These are phyloP conservation scores for Buphagus erythrorhynchus DNA, from an alignment of 2,797 vertebrate species.

Conservation along the genomic window DNA sequence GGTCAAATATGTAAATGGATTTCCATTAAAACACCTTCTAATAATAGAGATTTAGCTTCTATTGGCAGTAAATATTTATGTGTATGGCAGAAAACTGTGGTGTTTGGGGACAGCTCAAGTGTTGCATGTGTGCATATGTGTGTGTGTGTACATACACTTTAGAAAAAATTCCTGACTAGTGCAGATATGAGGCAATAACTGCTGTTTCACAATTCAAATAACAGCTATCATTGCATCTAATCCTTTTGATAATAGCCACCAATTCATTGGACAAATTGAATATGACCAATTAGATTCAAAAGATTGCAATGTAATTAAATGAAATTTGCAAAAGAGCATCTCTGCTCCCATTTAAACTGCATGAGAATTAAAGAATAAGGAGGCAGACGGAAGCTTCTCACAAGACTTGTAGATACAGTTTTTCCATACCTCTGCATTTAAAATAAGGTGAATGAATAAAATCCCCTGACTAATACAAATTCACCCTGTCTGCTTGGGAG, in stretches of 20 bases:
- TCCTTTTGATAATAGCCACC: not conserved
- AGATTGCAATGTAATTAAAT: not conserved
- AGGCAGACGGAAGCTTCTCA: not conserved
- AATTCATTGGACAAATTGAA: not conserved
- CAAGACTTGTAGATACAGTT: not conserved
- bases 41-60: not conserved
- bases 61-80: not conserved
- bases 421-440: slow-evolving; percentile 11
- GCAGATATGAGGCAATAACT: not conserved
- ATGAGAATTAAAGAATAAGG: not conserved
- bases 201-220: not conserved
- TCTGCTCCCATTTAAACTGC: not conserved
- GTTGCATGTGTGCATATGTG: not conserved
- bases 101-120: not conserved
- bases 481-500: not conserved
- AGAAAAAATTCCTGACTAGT: not conserved
- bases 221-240: not conserved
- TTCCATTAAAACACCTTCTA: not conserved
- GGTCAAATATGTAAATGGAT: not conserved
- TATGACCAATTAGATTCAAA: not conserved
- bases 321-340: not conserved
- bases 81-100: not conserved
- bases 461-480: slow-evolving; percentile 24
- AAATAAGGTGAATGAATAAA: not conserved
- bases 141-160: not conserved